Evolutionary conservation across 2,797 vertebrate species (phyloP), one percentile per base, ranked within the genome.

Genomic region (Centropyge bicolor): DNA sequence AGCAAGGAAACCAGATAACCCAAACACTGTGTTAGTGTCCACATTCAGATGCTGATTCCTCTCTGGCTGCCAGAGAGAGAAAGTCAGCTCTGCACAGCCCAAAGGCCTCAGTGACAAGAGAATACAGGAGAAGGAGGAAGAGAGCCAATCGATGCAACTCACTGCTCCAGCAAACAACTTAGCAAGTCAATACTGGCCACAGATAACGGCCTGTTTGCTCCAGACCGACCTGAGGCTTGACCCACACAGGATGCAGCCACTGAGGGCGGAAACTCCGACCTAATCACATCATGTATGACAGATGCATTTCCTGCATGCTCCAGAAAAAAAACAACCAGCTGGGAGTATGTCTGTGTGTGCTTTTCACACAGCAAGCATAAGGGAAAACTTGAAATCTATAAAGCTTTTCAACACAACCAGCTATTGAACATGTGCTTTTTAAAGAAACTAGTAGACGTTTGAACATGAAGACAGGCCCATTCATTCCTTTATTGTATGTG

Each of bases 81-180:
- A 35, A 31, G 49, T 31, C 60, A 76, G 46, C 7, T 46, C 31
- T 69, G 12, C 41, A 17, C 41, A 56, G 62, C 56, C 45, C 27
- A 65, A 65, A 36, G 35, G 57, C 59, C 45, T 62, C 72, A 17
- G 54, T 6, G 59, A 56, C 56, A 40, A 43, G 45, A 69, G 40
- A 59, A 63, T 16, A 64, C 20, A 52, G 61, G 43, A 69, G 10
- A 16, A 48, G 12, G 11, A 52, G 6, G 20, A 46, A 41, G 66
- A 27, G 40, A 48, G 56, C 3, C 10, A 0, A 75, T 82, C 76
- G 19, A 89, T 84, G 45, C 13, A 64, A 49, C 56, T 82, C 65
- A 22, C 45, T 57, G 66, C 75, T 31, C 74, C 49, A 24, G 27
- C 36, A 67, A 86, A 86, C 83, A 77, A 76, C 64, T 78, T 72